A percentile compares a stretch with the other conserved stretches of the same genome.
phyloP scores from a whole-genome alignment of 2,113 vertebrate species.

The Machaerirhynchus nigripectus region DNA sequence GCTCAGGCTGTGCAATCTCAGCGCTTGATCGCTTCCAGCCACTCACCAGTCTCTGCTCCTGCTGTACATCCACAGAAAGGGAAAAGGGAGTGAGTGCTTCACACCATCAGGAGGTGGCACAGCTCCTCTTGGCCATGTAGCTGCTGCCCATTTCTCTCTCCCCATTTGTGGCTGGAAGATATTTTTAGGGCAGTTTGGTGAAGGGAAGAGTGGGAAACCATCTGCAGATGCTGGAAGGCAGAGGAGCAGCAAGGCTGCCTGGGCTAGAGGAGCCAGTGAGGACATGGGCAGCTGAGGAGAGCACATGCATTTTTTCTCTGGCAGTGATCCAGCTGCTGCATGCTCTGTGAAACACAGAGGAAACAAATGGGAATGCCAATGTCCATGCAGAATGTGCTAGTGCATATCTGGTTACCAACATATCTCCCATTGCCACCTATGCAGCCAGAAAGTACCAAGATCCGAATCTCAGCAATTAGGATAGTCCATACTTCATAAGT shows the following conservation, averaged over 20 bases:
- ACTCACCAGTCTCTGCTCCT: not conserved
- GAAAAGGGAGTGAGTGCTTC: not conserved
- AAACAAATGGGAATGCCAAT: not conserved
- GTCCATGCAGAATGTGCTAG: not conserved
- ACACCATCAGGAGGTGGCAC: not conserved
- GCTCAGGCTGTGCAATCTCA: not conserved
- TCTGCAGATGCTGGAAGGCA: not conserved
- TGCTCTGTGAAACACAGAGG: not conserved
- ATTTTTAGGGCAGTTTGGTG: not conserved
- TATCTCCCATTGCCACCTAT: not conserved
- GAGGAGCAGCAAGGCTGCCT: not conserved
- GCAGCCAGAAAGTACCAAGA: not conserved
- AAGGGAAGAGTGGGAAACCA: not conserved
- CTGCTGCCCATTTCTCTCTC: not conserved
- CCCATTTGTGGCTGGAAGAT: not conserved
- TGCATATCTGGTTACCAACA: accelerated
- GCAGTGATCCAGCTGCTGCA: not conserved
- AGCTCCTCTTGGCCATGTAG: not conserved
- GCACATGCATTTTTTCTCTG: not conserved
- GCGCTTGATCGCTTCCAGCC: accelerated
- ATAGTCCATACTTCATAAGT: not conserved
- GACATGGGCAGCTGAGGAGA: accelerated
- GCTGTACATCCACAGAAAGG: not conserved
- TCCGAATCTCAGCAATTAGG: not conserved
- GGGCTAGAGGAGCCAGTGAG: not conserved